These are phyloP conservation scores for Melanargia galathea DNA, from an alignment of 2,888 invertebrate genomes.

Conservation along the genomic window DNA sequence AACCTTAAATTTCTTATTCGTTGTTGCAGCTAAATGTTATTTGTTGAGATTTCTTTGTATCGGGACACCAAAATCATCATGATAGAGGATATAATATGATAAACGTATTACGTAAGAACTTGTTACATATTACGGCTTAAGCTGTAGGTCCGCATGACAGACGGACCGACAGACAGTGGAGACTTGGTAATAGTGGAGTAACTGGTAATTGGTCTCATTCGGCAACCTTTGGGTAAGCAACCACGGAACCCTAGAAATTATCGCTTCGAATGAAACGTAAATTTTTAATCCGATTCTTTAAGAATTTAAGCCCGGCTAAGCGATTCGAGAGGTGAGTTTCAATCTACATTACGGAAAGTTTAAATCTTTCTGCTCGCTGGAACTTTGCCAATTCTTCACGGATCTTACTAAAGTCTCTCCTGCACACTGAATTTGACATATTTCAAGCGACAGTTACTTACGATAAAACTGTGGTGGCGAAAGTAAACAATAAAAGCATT, in stretches of 20 bases:
- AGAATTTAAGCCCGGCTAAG: constrained; percentile 14
- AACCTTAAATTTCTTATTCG: too few species aligned
- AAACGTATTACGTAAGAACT: too few species aligned
- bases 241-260: background rate
- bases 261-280: background rate
- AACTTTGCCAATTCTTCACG: background rate
- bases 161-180: too few species aligned
- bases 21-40: too few species aligned
- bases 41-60: too few species aligned
- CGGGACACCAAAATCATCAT: too few species aligned
- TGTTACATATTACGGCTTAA: too few species aligned
- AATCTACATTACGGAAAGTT: constrained; percentile 7
- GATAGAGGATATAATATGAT: too few species aligned
- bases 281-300: constrained; percentile 1
- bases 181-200: too few species aligned
- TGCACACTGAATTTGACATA: background rate
- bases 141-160: too few species aligned
- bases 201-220: too few species aligned
- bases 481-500: background rate
- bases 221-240: too few species aligned
- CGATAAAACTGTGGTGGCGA: background rate
- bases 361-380: constrained; percentile 3
- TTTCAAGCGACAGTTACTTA: background rate
- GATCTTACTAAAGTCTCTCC: background rate
- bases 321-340: constrained; percentile 9